Percentiles rank a stretch among this genome's conserved stretches.
Conservation (phyloP, 2,888 invertebrate species). For the Sphecodes monilicornis region DNA sequence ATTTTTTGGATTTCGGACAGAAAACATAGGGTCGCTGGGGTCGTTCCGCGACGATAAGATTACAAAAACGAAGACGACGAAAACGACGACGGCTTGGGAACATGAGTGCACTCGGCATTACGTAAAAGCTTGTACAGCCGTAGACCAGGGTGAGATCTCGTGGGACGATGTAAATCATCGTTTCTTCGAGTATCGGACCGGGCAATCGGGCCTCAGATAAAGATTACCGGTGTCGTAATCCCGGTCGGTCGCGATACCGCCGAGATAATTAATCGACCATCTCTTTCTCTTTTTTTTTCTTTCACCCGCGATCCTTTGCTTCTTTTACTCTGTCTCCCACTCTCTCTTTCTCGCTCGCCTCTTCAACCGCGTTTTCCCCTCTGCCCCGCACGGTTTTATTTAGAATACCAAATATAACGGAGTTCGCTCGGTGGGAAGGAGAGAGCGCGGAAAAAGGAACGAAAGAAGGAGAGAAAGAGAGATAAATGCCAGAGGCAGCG, state of each 20-base stretch:
- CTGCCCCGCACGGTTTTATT: neutral
- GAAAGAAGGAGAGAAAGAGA: neutral
- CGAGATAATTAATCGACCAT: conserved; percentile 33
- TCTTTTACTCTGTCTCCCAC: neutral
- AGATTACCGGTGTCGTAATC: conserved; percentile 39
- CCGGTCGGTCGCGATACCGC: conserved; percentile 1
- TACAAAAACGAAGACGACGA: conserved; percentile 52
- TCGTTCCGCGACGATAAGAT: conserved; percentile 75
- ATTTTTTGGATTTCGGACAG: conserved; percentile 75
- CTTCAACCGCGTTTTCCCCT: neutral
- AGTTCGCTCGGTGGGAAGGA: conserved; percentile 19
- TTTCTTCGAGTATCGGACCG: conserved; percentile 27
- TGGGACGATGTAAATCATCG: conserved; percentile 45
- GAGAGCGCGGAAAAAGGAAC: neutral
- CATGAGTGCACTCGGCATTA: conserved; percentile 71
- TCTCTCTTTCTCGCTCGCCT: neutral
- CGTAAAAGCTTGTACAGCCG: conserved; percentile 56
- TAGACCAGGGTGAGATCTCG: conserved; percentile 48
- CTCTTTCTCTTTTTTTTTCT: too few species aligned
- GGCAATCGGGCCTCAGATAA: conserved; percentile 47
- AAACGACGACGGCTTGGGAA: conserved; percentile 44
- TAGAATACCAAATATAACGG: conserved; percentile 18
- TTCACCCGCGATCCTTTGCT: neutral
- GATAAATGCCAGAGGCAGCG: conserved; percentile 3
- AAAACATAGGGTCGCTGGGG: conserved; percentile 77